phyloP scores from a whole-genome alignment of 2,797 vertebrate species.

The Gymnoscopelus braueri region DNA sequence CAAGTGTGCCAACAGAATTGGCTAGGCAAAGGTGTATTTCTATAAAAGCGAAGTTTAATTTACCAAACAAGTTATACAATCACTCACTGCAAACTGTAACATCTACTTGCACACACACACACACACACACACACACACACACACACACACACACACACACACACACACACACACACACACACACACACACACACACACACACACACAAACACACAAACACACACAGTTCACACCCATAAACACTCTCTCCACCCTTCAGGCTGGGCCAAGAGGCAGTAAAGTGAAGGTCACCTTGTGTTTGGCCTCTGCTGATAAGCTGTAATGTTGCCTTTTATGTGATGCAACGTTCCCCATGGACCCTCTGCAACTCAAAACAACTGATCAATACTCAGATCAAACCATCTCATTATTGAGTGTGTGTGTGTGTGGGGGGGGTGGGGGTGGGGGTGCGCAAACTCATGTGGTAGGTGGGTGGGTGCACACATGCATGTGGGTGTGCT shows the following conservation, averaged over 20 bases:
- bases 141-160: constrained; percentile 15
- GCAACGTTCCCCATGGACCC: constrained; percentile 63
- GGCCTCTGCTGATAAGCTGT: constrained; percentile 72
- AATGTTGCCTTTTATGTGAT: constrained; percentile 78
- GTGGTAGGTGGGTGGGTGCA: too few relatives aligned
- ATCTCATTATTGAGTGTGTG: constrained; percentile 57
- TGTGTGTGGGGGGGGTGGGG: constrained; percentile 11
- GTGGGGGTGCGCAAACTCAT: too few relatives aligned
- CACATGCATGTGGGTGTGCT: not conserved
- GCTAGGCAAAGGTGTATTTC: too few relatives aligned
- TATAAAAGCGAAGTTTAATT: too few relatives aligned
- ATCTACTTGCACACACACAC: too few relatives aligned
- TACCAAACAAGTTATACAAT: too few relatives aligned
- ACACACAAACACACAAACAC: constrained; percentile 13
- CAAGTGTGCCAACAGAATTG: too few relatives aligned
- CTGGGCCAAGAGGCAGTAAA: constrained; percentile 64
- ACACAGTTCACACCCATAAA: not conserved
- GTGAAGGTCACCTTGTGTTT: constrained; percentile 74
- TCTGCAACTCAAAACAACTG: constrained; percentile 62
- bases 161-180: constrained; percentile 9
- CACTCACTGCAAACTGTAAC: not conserved
- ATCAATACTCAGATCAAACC: constrained; percentile 78
- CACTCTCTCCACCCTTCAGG: constrained; percentile 51
- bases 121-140: not conserved
- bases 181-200: constrained; percentile 8